phyloP scores from a whole-genome alignment of 2,888 invertebrate species.

The Cyaniris semiargus region DNA sequence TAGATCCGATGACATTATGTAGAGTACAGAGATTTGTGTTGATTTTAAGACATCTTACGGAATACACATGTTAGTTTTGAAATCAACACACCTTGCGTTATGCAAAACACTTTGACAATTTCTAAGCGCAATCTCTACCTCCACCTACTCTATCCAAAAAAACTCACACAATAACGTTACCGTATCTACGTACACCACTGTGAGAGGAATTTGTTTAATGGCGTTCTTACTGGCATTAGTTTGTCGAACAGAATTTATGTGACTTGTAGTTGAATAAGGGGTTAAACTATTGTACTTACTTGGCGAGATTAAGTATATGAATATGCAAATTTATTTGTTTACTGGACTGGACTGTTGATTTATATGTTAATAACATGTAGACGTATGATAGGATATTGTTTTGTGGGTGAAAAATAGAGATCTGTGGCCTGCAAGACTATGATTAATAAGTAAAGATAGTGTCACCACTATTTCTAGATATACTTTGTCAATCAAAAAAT shows the following conservation, averaged over 20 bases:
- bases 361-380: slow-evolving; percentile 3
- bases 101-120: neutral
- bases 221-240: slow-evolving; percentile 80
- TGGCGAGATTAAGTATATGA: slow-evolving; percentile 41
- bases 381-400: neutral
- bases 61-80: no score
- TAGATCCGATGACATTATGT: no score
- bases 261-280: slow-evolving; percentile 78
- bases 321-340: slow-evolving; percentile 42
- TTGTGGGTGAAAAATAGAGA: neutral
- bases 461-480: neutral
- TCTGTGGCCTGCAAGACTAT: neutral
- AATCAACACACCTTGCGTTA: no score
- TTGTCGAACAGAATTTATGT: slow-evolving; percentile 79
- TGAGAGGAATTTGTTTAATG: slow-evolving; percentile 77
- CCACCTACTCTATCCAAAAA: slow-evolving; percentile 42
- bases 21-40: no score
- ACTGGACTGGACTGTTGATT: slow-evolving; percentile 18
- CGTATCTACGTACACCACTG: slow-evolving; percentile 47
- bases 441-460: neutral
- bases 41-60: no score
- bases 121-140: slow-evolving; percentile 31
- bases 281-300: slow-evolving; percentile 59
- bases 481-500: no score
- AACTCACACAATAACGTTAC: slow-evolving; percentile 49